Evolutionary conservation across 1,140 invertebrate genomes (phyloP), one percentile per base, ranked within the genome.

Genomic region (Anagrus nilaparvatae): DNA sequence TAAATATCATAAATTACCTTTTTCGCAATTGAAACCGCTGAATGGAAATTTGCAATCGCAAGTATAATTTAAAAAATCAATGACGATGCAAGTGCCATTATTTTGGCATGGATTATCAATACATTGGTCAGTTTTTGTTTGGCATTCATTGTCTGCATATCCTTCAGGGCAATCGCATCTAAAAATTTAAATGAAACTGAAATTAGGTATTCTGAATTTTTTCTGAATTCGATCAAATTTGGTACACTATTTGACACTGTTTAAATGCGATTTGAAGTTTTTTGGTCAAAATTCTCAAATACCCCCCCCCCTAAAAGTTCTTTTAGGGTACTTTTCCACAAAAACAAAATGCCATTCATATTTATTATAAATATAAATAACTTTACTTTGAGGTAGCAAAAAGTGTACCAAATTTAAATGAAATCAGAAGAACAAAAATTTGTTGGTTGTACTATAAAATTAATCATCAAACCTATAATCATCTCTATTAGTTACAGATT

Each of bases 101-200:
- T 77, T 73, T 24, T 58, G 34, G 51, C 76, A 78, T 1, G 69
- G 70, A 21, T 50, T 49, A n/a, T 49, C 51, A 24, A 54, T 46
- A 42, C 82, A 85, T 40, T 77, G 67, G 58, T 84, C 53, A 8
- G 72, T 63, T 42, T 56, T 60, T 23, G 54, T 47, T 20, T 51
- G 48, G 36, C 71, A 74, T 35, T 63, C 56, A 13, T 51, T 32
- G 5, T 74, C 75, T 4, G 54, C 64, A 18, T 63, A 71, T n/a
- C 74, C 73, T 14, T 61, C 59, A 5, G 65, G 61, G 56, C 76
- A 78, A 14, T 64, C 48, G 47, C 76, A 78, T 21, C 62, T 67
- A 30, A 48, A 53, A 57, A 17, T 24, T n/a, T n/a, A n/a, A 27
- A 40, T 38, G 9, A 20, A 17, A 18, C 32, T 39, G 25, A 29